These are phyloP conservation scores for Lepus americanus DNA, from an alignment of 2,113 vertebrate genomes.

Conservation along the genomic window DNA sequence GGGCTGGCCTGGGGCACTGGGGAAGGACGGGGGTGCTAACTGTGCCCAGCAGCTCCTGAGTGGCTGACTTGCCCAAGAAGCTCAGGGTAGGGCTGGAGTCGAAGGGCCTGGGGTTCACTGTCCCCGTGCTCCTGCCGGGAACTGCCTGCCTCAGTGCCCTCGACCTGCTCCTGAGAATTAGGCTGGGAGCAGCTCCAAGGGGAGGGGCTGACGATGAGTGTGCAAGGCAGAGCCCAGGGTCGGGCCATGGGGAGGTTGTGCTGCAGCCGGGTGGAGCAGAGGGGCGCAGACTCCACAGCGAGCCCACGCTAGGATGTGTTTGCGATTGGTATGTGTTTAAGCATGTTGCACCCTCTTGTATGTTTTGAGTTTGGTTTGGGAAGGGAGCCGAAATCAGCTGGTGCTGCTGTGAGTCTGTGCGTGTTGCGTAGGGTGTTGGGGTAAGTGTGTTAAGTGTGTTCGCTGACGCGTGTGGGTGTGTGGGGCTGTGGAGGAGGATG, in stretches of 20 bases:
- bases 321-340: constrained; percentile 55
- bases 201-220: constrained; percentile 50
- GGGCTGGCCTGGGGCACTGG: constrained; percentile 55
- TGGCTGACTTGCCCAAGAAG: constrained; percentile 50
- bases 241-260: constrained; percentile 34
- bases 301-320: constrained; percentile 13
- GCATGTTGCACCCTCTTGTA: constrained; percentile 38
- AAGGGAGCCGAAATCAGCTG: constrained; percentile 33
- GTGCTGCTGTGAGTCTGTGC: neutral
- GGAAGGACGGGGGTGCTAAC: constrained; percentile 20
- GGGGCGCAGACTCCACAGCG: constrained; percentile 49
- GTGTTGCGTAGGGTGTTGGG: neutral
- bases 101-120: constrained; percentile 70
- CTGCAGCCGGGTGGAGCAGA: constrained; percentile 49
- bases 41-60: constrained; percentile 61
- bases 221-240: neutral
- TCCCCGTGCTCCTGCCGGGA: constrained; percentile 82
- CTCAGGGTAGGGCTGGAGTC: constrained; percentile 43
- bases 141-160: constrained; percentile 67
- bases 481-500: neutral
- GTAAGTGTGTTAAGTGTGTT: neutral
- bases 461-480: neutral
- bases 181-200: constrained; percentile 57
- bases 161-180: constrained; percentile 60
- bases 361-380: constrained; percentile 62